Evolutionary conservation across 1,140 invertebrate species (phyloP).

Genomic region (Gryllus bimaculatus): DNA sequence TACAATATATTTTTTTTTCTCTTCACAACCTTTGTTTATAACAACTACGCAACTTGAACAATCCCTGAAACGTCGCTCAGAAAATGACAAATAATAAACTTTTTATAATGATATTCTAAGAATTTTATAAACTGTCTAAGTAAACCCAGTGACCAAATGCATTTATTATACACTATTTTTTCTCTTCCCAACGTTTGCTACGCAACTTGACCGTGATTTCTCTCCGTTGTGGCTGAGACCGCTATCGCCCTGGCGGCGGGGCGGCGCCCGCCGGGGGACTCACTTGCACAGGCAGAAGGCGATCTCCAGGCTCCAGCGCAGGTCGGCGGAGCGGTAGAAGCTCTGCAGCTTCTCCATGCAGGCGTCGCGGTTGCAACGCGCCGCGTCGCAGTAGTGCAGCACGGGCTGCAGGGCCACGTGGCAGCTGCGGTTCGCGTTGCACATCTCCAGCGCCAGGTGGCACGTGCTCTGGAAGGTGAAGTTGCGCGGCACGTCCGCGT

Average conservation of each 20-base stretch:
- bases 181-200: too few species aligned
- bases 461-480: slow-evolving; percentile 60
- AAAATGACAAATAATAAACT: too few species aligned
- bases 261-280: slow-evolving; percentile 33
- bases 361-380: slow-evolving; percentile 65
- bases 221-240: too few species aligned
- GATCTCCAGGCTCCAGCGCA: slow-evolving; percentile 73
- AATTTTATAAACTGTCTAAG: too few species aligned
- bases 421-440: slow-evolving; percentile 68
- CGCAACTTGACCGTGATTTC: neutral
- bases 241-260: too few species aligned
- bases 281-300: slow-evolving; percentile 89
- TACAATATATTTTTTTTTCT: too few species aligned
- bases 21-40: too few species aligned
- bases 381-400: slow-evolving; percentile 65
- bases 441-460: slow-evolving; percentile 59
- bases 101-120: too few species aligned
- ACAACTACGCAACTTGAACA: too few species aligned
- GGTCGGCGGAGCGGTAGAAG: slow-evolving; percentile 69
- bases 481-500: slow-evolving; percentile 19
- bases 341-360: slow-evolving; percentile 80
- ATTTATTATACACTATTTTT: too few species aligned
- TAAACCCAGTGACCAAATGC: too few species aligned
- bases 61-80: too few species aligned
- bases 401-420: slow-evolving; percentile 64